Conservation (phyloP, 2,888 invertebrate species). For the Caenorhabditis becei region DNA sequence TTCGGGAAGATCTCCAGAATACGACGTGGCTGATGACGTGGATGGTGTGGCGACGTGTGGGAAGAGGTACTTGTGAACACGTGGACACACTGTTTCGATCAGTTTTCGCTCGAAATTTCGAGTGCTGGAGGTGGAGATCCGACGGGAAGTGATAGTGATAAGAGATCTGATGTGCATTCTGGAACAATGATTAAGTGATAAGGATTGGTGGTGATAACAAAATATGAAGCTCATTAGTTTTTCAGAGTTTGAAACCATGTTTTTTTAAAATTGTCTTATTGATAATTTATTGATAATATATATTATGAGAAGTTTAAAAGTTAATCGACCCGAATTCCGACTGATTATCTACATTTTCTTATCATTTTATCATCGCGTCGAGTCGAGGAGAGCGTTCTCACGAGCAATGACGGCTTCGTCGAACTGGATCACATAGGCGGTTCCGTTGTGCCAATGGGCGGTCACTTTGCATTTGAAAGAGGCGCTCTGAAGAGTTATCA, state of each 20-base stretch:
- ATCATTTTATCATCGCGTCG: constrained; percentile 48
- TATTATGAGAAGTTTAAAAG: too few species aligned
- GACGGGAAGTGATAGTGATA: background rate
- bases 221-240: too few species aligned
- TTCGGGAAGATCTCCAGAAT: constrained; percentile 48
- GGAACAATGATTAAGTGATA: background rate
- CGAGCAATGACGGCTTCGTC: constrained; percentile 80
- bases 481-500: constrained; percentile 85
- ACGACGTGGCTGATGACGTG: constrained; percentile 49
- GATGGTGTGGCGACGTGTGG: constrained; percentile 48
- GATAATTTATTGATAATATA: too few species aligned
- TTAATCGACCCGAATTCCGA: background rate
- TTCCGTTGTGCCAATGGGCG: constrained; percentile 98
- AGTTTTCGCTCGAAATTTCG: constrained; percentile 54
- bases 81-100: constrained; percentile 69
- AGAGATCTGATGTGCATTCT: background rate
- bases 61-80: constrained; percentile 52
- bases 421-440: constrained; percentile 93
- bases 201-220: background rate
- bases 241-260: too few species aligned
- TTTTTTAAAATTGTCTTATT: too few species aligned
- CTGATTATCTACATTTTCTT: background rate
- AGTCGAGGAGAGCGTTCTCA: constrained; percentile 70
- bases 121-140: constrained; percentile 7
- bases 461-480: constrained; percentile 92